Evolutionary conservation across 92 coral and sea anemone genomes (phyloP), one percentile per base, ranked within the genome.

Genomic region (Zoanthus solanderi): DNA sequence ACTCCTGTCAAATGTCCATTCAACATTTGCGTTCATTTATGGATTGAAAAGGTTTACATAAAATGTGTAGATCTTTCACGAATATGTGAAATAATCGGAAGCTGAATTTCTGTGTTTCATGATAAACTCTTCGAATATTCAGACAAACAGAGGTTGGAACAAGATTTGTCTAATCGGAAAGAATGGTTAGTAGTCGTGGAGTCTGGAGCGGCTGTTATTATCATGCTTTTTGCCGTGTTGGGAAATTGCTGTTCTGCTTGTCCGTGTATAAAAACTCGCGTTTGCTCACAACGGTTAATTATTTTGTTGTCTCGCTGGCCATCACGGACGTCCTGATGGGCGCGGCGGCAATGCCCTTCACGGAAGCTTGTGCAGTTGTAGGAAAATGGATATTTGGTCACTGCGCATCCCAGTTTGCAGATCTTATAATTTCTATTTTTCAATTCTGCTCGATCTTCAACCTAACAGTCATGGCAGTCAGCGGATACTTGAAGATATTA

Each of bases 401-500:
- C 23, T 23, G 42, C 0, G 75, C 56, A 9, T 91, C 91, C 58
- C 91, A 91, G 44, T 83, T 88, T 71, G 74, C 61, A 17, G 93
- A 89, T 14, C 78, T 88, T 58, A 72, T 57, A 1, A 71, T 84
- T 0, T 86, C 91, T 0, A 78, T 88, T 69, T 32, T 91, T 17
- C 89, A 81, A 12, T 79, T 90, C 5, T 78, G 69, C 44, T 88
- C 93, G 12, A 91, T 91, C 61, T 88, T 87, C 57, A 72, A 83
- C 74, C 79, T 91, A 80, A 69, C 91, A 29, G 57, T 60, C 1
- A 88, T 88, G 37, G 91, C 93, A 10, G 50, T 91, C 52, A 91
- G 89, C 78, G 78, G 93, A 84, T 91, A 88, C 68, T 91, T 88
- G 63, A 79, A 87, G 73, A 83, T 91, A 87, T 76, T 91, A 9